Evolutionary conservation across 2,113 vertebrate species (phyloP), one percentile per base, ranked within the genome.

Genomic region (Lasiurus cinereus): DNA sequence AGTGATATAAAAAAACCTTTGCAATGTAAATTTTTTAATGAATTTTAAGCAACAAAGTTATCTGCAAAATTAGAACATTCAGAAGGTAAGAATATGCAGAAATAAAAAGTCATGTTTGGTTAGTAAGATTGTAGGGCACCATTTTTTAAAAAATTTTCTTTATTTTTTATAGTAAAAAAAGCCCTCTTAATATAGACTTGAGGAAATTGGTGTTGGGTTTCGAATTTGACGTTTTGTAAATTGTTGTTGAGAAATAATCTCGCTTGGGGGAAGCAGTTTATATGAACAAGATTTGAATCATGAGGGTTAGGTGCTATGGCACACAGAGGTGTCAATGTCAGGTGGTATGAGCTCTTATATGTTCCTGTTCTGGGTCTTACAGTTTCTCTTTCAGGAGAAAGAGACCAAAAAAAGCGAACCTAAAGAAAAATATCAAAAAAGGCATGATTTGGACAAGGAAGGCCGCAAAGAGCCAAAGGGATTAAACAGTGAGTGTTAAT

Each of bases 381-480:
- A 73, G 27, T 69, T 6, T 97, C 29, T 97, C 5, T 84, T 97
- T 33, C 50, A 98, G 97, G 99, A 99, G 76, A 99, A 99, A 96
- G 98, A 98, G 91, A 97, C 98, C 52, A 99, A 98, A 98, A 99
- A 98, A 97, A 79, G 73, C 18, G 99, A 99, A 97, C 66, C 95
- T 91, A 99, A 99, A 98, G 99, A 99, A 80, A 99, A 99, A 96
- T 95, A 97, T 19, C 98, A 96, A 70, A 99, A 98, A 97, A 99
- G 97, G 69, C 33, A 97, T 90, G 99, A 99, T 9, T 52, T 95
- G 2, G 99, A 99, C 88, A 99, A 98, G 97, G 98, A 98, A 95
- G 88, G 2, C 76, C 99, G 98, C 96, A 99, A 98, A 97, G 98
- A 99, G 31, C 94, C 97, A 76, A 99, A 97, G 48, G 93, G 93